A percentile compares a stretch with the other conserved stretches of the same genome.
These are phyloP conservation scores for Macrosiphum euphorbiae DNA, from an alignment of 2,888 invertebrate genomes.

Conservation along the genomic window DNA sequence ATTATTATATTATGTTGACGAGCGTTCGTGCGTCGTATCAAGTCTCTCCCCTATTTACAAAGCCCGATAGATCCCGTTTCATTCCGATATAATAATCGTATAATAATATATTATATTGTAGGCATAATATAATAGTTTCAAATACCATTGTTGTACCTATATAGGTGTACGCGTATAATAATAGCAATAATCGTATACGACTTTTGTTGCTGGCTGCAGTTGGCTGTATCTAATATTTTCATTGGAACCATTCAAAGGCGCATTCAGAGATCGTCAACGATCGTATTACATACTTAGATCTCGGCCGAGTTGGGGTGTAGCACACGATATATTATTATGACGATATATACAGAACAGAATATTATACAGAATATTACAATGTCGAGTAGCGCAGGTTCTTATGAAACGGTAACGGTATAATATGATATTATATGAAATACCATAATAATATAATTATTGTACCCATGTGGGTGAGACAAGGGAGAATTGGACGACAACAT, in stretches of 20 bases:
- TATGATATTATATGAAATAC: background rate
- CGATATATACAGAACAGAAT: background rate
- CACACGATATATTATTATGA: background rate
- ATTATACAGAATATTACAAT: too few relatives aligned
- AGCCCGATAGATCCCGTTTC: constrained; percentile 18
- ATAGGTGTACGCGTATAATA: background rate
- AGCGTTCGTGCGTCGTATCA: background rate
- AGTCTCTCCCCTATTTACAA: constrained; percentile 18
- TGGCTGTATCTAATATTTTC: background rate
- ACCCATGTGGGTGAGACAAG: background rate
- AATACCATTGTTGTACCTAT: background rate
- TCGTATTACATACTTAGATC: constrained; percentile 31
- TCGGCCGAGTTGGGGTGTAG: background rate
- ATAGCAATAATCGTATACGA: constrained; percentile 17
- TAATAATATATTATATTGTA: too few relatives aligned
- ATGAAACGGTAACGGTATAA: background rate
- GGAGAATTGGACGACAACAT: background rate
- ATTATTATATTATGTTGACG: background rate
- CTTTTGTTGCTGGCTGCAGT: constrained; percentile 1
- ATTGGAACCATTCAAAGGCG: background rate
- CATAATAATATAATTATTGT: background rate
- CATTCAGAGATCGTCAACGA: background rate
- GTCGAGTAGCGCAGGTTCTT: background rate
- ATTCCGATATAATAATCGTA: background rate
- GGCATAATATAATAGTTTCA: constrained; percentile 24